phyloP scores from a whole-genome alignment of 1,140 invertebrate species.

The Papilio glaucus region DNA sequence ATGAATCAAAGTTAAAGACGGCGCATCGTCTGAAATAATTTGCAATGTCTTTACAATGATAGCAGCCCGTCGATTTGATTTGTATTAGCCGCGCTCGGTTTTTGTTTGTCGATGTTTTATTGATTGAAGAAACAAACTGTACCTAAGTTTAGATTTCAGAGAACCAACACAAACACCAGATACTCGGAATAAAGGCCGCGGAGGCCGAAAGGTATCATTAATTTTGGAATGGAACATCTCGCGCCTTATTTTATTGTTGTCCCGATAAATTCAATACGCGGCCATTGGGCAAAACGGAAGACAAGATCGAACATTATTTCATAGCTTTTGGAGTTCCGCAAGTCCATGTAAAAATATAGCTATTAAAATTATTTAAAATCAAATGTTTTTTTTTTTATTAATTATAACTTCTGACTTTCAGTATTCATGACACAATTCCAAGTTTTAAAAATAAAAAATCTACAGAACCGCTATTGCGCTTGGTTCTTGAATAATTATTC shows the following conservation, averaged over 20 bases:
- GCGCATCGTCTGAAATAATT: neutral
- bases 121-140: slow-evolving; percentile 23
- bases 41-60: slow-evolving; percentile 18
- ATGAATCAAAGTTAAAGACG: neutral
- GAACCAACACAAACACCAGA: slow-evolving; percentile 51
- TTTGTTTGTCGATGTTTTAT: slow-evolving; percentile 35
- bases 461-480: too few species aligned
- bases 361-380: too few species aligned
- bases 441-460: too few species aligned
- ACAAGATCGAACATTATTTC: slow-evolving; percentile 46
- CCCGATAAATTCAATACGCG: slow-evolving; percentile 51
- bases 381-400: too few species aligned
- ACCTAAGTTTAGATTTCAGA: slow-evolving; percentile 44
- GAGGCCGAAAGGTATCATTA: slow-evolving; percentile 53
- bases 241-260: slow-evolving; percentile 67
- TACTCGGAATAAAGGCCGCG: slow-evolving; percentile 51
- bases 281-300: slow-evolving; percentile 34
- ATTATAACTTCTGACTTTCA: too few species aligned
- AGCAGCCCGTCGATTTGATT: slow-evolving; percentile 4
- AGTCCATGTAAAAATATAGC: neutral
- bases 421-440: too few species aligned
- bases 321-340: slow-evolving; percentile 40
- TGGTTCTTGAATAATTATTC: too few species aligned
- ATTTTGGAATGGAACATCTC: slow-evolving; percentile 46
- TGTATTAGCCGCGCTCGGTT: slow-evolving; percentile 22